Percentiles rank a stretch among this genome's conserved stretches.
phyloP scores from a whole-genome alignment of 2,113 vertebrate genomes.

The Butastur rufipennis region DNA sequence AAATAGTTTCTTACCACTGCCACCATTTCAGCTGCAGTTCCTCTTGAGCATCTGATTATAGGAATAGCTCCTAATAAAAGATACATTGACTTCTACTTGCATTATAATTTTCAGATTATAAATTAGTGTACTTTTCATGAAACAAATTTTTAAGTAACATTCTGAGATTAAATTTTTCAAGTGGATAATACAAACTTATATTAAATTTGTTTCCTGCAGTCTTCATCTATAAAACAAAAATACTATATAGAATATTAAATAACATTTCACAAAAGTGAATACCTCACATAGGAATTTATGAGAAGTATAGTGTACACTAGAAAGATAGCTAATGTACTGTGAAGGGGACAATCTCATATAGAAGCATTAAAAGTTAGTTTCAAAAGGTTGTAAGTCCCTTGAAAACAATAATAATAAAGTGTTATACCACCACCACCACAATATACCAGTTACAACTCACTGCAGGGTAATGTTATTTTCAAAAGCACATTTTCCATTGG shows the following conservation, averaged over 20 bases:
- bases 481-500: neutral
- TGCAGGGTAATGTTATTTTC: neutral
- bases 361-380: neutral
- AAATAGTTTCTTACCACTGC: constrained; percentile 85
- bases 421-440: neutral
- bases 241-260: neutral
- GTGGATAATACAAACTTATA: neutral
- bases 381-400: neutral
- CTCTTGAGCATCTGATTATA: constrained; percentile 95
- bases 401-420: neutral
- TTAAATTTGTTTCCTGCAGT: neutral
- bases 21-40: constrained; percentile 98
- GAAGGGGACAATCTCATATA: neutral
- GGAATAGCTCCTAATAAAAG: constrained; percentile 89
- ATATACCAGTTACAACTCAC: neutral
- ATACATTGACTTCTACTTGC: neutral
- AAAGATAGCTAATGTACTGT: neutral
- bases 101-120: neutral
- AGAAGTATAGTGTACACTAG: neutral
- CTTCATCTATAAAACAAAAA: neutral
- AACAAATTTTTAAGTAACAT: neutral
- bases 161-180: neutral
- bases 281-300: neutral
- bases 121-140: neutral
- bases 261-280: neutral